Base-by-base conservation (phyloP, 2,888 invertebrate species). In the Caenorhabditis sp. region DNA sequence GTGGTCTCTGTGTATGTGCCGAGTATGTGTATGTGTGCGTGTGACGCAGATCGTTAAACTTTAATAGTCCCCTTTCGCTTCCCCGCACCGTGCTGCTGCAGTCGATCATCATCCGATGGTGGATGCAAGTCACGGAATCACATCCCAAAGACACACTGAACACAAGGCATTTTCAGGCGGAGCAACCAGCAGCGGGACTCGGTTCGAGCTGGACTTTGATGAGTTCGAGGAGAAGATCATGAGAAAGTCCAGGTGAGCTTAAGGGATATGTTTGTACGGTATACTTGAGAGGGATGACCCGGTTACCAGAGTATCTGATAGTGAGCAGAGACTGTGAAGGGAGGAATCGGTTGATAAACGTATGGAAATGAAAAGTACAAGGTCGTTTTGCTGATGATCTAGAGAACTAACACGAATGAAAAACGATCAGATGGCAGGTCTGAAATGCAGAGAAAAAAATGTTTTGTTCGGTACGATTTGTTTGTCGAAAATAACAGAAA, bases 151-250 rank as follows among this genome's bases (percentile, higher is more conserved):
- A 32, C 32, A 32, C 5, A 32, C 32, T 6, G 32, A 32, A 37
- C 37, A 40, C 37, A 37, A n/a, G n/a, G n/a, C 60, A 51, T 32
- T 56, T 67, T 32, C 11, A 40, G 47, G 28, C 13, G 55, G 53
- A 37, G 67, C 22, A 32, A 32, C 32, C 32, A 32, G n/a, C n/a
- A 60, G 60, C 13, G 64, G 69, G 44, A 74, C 70, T 32, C 64
- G 80, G 20, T 69, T 80, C 35, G 69, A 74, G 64, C 65, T 80
- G 51, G 80, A 80, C 69, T 74, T 80, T 51, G 80, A 80, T 62
- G 74, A 80, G 35, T 74, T 80, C 28, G 74, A 74, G 50, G 68
- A 67, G 37, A 51, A 68, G 51, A 68, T 77, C 40, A 74, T 74
- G 56, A 74, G 80, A 56, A 80, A 74, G 74, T 74, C 80, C 50